These are phyloP conservation scores for Chrosomus eos DNA, from an alignment of 2,797 vertebrate genomes.

Conservation along the genomic window DNA sequence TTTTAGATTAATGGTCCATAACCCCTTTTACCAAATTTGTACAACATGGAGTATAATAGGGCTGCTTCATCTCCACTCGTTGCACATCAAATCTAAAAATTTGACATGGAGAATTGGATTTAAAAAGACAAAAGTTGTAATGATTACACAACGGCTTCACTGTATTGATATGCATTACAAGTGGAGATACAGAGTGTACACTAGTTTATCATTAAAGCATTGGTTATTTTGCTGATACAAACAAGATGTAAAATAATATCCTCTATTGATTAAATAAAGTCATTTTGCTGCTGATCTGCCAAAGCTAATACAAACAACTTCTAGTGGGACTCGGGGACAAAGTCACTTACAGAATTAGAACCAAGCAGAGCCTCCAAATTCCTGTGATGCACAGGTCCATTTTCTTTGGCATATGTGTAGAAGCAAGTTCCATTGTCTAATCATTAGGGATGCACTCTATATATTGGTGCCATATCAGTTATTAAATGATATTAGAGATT, in stretches of 20 bases:
- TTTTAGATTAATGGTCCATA: constrained; percentile 56
- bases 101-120: constrained; percentile 35
- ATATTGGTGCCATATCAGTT: background rate
- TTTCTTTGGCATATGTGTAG: background rate
- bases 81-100: constrained; percentile 19
- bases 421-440: background rate
- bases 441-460: background rate
- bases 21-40: constrained; percentile 48
- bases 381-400: background rate
- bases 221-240: constrained; percentile 22
- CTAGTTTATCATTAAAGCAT: constrained; percentile 17
- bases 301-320: background rate
- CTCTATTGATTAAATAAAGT: constrained; percentile 18
- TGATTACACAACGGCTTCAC: constrained; percentile 1
- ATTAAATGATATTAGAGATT: background rate
- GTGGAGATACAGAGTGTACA: background rate
- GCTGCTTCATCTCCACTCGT: constrained; percentile 7
- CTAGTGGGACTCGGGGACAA: background rate
- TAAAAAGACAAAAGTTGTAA: constrained; percentile 4
- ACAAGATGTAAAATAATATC: constrained; percentile 32
- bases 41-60: constrained; percentile 32
- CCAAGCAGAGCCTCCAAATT: background rate
- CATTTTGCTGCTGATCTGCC: constrained; percentile 14
- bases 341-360: constrained; percentile 2
- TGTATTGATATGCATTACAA: constrained; percentile 4